phyloP scores from a whole-genome alignment of 2,797 vertebrate species.

The Paguma larvata region DNA sequence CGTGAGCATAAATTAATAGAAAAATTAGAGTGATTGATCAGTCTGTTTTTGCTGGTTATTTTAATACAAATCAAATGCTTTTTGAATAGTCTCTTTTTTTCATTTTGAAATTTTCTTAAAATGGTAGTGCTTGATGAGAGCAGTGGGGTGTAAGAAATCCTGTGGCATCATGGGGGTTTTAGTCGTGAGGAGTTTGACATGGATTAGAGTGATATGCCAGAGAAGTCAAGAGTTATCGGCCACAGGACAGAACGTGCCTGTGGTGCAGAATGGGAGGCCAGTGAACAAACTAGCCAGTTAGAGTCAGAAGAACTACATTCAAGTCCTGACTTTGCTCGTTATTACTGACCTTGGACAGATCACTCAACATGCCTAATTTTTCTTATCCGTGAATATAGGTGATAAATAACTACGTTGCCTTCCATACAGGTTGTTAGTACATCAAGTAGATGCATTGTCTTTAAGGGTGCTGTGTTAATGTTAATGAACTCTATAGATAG shows the following conservation, averaged over 20 bases:
- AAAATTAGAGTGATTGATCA: conserved; percentile 43
- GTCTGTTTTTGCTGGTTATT: conserved; percentile 49
- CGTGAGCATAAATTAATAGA: conserved; percentile 63
- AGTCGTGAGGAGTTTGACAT: conserved; percentile 62
- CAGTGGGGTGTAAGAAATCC: conserved; percentile 45
- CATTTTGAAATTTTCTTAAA: conserved; percentile 57
- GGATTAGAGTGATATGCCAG: neutral
- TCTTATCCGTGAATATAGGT: neutral
- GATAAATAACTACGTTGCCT: conserved; percentile 13
- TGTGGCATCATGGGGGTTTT: neutral
- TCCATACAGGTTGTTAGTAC: neutral
- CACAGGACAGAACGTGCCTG: neutral
- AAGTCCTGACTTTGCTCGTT: conserved; percentile 35
- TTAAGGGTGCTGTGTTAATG: neutral
- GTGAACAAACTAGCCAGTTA: neutral
- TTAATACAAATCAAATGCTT: conserved; percentile 61
- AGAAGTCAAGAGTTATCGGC: conserved; percentile 4
- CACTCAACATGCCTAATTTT: neutral
- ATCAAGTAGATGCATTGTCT: neutral
- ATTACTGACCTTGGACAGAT: conserved; percentile 34
- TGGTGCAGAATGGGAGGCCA: neutral
- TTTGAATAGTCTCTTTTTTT: conserved; percentile 49
- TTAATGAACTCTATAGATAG: neutral
- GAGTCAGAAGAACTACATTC: conserved; percentile 9
- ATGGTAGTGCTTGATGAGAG: neutral